Percentiles rank a stretch among this genome's conserved stretches.
Evolutionary conservation across 2,113 vertebrate genomes (phyloP).

Genomic region (Girardinichthys multiradiatus): DNA sequence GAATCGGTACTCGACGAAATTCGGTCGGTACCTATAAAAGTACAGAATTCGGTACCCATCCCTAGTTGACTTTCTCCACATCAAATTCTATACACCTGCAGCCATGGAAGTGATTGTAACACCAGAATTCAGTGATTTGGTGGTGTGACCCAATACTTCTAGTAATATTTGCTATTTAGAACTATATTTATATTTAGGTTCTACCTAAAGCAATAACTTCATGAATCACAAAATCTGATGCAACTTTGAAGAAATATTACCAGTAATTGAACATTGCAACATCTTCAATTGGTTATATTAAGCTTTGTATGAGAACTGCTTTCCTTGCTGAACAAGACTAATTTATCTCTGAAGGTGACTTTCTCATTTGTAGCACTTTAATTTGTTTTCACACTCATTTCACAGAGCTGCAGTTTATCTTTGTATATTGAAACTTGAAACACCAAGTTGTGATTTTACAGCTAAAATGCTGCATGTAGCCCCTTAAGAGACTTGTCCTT

Average conservation of each 20-base stretch:
- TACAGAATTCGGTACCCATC: no score
- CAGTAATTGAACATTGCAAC: neutral
- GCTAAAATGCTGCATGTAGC: neutral
- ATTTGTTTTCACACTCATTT: neutral
- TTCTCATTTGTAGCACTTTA: neutral
- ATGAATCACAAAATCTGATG: neutral
- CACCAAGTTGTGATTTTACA: neutral
- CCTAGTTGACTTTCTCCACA: no score
- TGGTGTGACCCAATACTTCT: no score
- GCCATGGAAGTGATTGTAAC: no score
- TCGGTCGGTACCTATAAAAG: no score
- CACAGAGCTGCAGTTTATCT: neutral
- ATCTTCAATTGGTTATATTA: neutral
- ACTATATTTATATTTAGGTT: no score
- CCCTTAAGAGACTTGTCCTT: slow-evolving; percentile 18
- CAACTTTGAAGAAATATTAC: neutral
- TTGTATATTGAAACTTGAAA: slow-evolving; percentile 4
- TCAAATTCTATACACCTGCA: no score
- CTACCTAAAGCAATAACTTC: no score
- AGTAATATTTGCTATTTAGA: no score
- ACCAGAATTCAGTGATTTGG: no score
- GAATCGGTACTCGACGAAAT: no score
- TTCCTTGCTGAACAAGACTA: neutral
- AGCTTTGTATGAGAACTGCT: neutral
- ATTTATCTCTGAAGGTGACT: neutral